A percentile compares a stretch with the other conserved stretches of the same genome.
Conservation (phyloP, 2,888 invertebrate species). For the Mesorhabditis belari region DNA sequence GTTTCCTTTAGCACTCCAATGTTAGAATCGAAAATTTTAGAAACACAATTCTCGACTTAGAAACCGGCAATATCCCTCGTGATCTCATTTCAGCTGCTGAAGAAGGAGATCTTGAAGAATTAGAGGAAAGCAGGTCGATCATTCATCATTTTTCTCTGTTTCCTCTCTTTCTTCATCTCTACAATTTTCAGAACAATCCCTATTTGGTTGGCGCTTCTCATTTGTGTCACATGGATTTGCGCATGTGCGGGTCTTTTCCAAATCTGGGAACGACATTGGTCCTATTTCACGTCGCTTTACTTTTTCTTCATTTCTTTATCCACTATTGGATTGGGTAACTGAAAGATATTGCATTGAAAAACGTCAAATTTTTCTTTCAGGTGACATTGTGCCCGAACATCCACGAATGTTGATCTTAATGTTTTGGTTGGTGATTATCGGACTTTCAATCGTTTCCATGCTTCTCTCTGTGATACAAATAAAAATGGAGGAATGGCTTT, state of each 20-base stretch:
- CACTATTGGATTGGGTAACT: constrained; percentile 72
- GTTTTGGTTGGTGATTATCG: constrained; percentile 85
- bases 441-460: constrained; percentile 89
- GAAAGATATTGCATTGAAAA: too few relatives aligned
- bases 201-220: constrained; percentile 76
- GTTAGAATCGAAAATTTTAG: neutral
- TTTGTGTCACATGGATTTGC: constrained; percentile 77
- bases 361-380: constrained; percentile 13
- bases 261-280: constrained; percentile 66
- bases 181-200: constrained; percentile 59
- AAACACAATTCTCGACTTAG: constrained; percentile 1
- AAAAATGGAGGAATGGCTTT: constrained; percentile 52
- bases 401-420: constrained; percentile 83
- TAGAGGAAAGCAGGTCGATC: constrained; percentile 19
- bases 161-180: neutral
- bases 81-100: neutral
- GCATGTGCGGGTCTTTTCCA: constrained; percentile 72
- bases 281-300: constrained; percentile 86
- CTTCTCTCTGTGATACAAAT: constrained; percentile 82
- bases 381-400: constrained; percentile 61
- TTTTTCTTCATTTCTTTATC: constrained; percentile 94
- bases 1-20: neutral
- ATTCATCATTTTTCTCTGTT: neutral
- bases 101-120: constrained; percentile 5
- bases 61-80: neutral